Evolutionary conservation across 1,140 invertebrate genomes (phyloP).

Genomic region (Drosophila subpulchrella): DNA sequence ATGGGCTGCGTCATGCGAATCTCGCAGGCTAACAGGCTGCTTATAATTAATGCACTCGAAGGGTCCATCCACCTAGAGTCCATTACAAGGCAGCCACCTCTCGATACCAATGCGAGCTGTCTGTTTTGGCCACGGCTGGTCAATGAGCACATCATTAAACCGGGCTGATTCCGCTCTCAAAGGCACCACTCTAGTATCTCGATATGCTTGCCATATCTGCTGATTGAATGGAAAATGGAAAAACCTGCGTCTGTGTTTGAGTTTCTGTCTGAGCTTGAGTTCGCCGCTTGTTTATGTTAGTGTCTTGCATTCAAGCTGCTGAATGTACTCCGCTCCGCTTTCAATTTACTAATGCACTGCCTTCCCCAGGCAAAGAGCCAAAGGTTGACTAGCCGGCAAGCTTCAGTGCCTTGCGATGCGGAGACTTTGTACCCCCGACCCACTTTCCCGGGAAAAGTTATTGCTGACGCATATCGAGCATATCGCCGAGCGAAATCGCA

Average conservation of each 20-base stretch:
- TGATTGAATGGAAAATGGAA: constrained; percentile 64
- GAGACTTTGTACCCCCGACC: constrained; percentile 13
- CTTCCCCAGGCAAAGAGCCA: constrained; percentile 29
- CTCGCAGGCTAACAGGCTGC: constrained; percentile 16
- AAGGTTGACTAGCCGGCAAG: constrained; percentile 58
- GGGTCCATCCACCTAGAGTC: not conserved
- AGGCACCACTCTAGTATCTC: not conserved
- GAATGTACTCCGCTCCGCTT: constrained; percentile 58
- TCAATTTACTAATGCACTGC: constrained; percentile 78
- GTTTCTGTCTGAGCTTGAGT: not conserved
- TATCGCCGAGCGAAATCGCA: constrained; percentile 24
- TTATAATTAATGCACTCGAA: constrained; percentile 33
- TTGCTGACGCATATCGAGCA: constrained; percentile 43
- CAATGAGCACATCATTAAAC: constrained; percentile 54
- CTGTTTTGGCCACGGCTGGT: constrained; percentile 10
- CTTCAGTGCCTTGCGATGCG: constrained; percentile 8
- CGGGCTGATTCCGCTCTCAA: not conserved
- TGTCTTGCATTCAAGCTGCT: constrained; percentile 59
- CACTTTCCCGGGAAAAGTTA: constrained; percentile 30
- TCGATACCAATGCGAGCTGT: not conserved
- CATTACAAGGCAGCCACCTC: not conserved
- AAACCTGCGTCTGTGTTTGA: constrained; percentile 1
- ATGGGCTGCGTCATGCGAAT: constrained; percentile 15
- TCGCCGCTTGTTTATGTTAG: constrained; percentile 55
- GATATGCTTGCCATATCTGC: constrained; percentile 37